Evolutionary conservation across 2,113 vertebrate species (phyloP).

Genomic region (Natator depressus): DNA sequence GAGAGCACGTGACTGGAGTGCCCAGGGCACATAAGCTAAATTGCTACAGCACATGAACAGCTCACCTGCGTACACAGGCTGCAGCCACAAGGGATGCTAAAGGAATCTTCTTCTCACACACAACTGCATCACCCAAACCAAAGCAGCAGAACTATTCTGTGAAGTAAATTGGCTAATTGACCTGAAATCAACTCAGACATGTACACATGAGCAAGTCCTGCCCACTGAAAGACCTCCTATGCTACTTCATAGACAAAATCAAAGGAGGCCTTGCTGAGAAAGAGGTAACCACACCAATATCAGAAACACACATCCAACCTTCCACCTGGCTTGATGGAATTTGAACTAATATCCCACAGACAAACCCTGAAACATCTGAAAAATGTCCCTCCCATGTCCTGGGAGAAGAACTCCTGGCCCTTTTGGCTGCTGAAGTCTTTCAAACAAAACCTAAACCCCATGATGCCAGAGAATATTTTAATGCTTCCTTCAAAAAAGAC

Average conservation of each 20-base stretch:
- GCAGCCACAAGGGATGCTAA: background rate
- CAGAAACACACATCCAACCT: background rate
- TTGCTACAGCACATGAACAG: background rate
- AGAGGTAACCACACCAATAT: background rate
- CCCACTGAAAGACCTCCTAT: background rate
- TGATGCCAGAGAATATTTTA: background rate
- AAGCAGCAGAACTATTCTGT: background rate
- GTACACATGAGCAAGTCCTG: background rate
- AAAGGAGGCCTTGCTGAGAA: background rate
- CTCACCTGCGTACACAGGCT: background rate
- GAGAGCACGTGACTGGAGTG: background rate
- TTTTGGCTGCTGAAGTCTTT: background rate
- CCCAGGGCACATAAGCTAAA: background rate
- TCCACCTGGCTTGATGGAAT: background rate
- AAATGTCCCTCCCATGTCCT: background rate
- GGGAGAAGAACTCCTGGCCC: background rate
- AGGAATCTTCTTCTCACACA: background rate
- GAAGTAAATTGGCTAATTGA: background rate
- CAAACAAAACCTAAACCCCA: background rate
- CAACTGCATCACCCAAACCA: background rate
- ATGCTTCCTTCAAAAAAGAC: background rate
- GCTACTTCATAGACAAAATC: background rate
- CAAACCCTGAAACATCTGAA: background rate
- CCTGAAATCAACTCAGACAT: background rate
- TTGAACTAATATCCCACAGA: background rate